Base-by-base conservation (phyloP, 2,888 invertebrate species). In the Agrochola macilenta region DNA sequence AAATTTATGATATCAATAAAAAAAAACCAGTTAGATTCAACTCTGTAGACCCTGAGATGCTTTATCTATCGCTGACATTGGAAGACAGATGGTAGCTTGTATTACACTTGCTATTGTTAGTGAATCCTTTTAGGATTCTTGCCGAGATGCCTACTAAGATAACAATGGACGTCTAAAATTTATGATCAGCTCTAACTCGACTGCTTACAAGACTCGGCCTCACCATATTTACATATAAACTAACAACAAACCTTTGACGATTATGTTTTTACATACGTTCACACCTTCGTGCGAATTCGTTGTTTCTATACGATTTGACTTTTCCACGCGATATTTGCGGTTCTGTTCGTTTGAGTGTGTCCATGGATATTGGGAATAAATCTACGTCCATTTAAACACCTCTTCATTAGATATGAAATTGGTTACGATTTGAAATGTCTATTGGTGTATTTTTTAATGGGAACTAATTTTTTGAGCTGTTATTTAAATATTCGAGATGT, bases 81-180 rank as follows among this genome's bases (percentile, higher is more conserved):
- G 81, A 89, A 91, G 90, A 90, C 89, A 89, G 89, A 90, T 90
- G 89, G 86, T 79, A 76, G 71, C 76, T 83, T 78, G 87, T 90
- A 87, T 87, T 88, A 85, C 87, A 83, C 85, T 84, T 86, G 84
- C 85, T 83, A 87, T 92, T 91, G 91, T 92, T 83, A 81, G 75
- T 73, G 84, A 90, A 90, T 89, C 90, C 88, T 88, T 90, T 91
- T 86, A 87, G 87, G 86, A 89, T 87, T 89, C 84, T 86, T 85
- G 69, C 84, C 81, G 74, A 78, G 78, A 83, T 85, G 83, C 66
- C 69, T 76, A 64, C 73, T 68, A 71, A 69, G 80, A 86, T 84
- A 85, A 91, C 88, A 89, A 89, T 83, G 70, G 75, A 64, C 63
- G 57, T 78, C 74, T 84, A 83, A 77, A 83, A 86, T 89, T 87